These are phyloP conservation scores for Bombus turneri DNA, from an alignment of 1,140 invertebrate genomes.

Conservation along the genomic window DNA sequence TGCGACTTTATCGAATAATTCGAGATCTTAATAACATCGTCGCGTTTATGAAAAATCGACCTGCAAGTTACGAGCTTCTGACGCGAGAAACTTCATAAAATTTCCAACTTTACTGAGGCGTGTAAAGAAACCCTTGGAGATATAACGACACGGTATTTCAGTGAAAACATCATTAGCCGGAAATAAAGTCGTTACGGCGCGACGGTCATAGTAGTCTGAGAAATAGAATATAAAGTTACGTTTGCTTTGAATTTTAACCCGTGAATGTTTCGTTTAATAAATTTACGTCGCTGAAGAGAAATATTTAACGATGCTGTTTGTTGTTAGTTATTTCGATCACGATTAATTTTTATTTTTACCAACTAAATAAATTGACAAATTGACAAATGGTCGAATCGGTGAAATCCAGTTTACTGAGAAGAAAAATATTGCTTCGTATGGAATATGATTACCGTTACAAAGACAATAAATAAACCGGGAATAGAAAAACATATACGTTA, in stretches of 20 bases:
- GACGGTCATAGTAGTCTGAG: no score
- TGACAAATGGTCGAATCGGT: background rate
- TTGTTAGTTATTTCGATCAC: no score
- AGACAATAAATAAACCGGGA: background rate
- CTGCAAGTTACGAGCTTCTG: conserved; percentile 32
- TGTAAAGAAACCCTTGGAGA: background rate
- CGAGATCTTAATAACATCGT: background rate
- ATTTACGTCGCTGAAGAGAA: background rate
- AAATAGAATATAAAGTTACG: background rate
- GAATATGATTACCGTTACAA: background rate
- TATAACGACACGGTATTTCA: background rate
- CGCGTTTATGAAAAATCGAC: conserved; percentile 38
- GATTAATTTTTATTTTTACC: no score
- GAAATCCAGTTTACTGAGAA: background rate
- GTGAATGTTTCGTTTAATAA: no score
- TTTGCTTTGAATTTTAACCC: conserved; percentile 25
- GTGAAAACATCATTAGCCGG: conserved; percentile 23
- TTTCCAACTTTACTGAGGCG: conserved; percentile 18
- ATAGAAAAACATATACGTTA: background rate
- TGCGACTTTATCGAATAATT: background rate
- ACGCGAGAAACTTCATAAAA: conserved; percentile 13
- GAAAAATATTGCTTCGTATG: background rate
- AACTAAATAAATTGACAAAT: background rate
- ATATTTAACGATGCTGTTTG: background rate
- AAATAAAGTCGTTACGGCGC: conserved; percentile 12